Conservation (phyloP, 2,797 vertebrate genomes). For the Anableps anableps region DNA sequence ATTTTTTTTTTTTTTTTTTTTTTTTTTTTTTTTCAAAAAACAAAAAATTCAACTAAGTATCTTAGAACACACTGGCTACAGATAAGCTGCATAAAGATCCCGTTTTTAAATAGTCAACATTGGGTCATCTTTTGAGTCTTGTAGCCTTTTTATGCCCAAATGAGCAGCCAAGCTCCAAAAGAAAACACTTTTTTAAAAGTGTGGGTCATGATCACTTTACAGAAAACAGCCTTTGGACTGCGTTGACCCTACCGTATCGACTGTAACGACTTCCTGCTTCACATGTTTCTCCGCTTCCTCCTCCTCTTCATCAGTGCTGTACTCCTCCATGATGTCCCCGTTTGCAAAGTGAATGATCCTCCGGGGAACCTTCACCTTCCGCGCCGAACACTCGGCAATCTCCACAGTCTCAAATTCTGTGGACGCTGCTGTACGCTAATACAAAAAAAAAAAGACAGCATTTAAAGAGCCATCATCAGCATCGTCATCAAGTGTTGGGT, state of each 20-base stretch:
- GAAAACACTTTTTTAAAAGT: background rate
- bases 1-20: too few species aligned
- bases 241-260: slow-evolving; percentile 86
- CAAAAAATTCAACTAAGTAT: background rate
- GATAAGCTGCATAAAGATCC: background rate
- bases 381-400: slow-evolving; percentile 79
- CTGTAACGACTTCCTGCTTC: slow-evolving; percentile 83
- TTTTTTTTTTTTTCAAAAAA: too few species aligned
- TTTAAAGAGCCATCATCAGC: background rate
- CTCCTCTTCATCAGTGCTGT: slow-evolving; percentile 96
- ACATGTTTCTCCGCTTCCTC: slow-evolving; percentile 81
- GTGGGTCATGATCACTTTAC: background rate
- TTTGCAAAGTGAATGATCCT: slow-evolving; percentile 96
- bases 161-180: background rate
- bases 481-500: background rate
- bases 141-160: background rate
- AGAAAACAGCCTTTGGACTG: background rate
- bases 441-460: background rate
- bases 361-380: slow-evolving; percentile 86
- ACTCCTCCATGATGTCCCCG: slow-evolving; percentile 99
- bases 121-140: background rate
- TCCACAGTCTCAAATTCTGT: slow-evolving; percentile 91
- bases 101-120: background rate
- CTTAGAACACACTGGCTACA: background rate
- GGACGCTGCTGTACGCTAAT: slow-evolving; percentile 69